Percentiles rank a stretch among this genome's conserved stretches.
Conservation (phyloP, 2,888 invertebrate species). For the Eustalomyia histrio region DNA sequence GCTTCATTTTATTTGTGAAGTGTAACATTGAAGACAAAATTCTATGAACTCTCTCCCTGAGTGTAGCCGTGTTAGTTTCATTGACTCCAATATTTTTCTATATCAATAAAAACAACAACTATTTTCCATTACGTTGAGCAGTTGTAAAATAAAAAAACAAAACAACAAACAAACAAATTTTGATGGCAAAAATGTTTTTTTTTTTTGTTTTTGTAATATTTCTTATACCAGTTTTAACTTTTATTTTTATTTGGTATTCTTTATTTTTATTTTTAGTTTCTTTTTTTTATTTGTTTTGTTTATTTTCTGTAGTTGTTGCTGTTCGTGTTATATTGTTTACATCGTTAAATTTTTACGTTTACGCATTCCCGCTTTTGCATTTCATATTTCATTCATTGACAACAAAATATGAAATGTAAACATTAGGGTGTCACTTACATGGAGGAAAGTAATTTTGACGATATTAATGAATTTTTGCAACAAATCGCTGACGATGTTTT, state of each 20-base stretch:
- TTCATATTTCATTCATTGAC: neutral
- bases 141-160: neutral
- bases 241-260: neutral
- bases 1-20: too few relatives aligned
- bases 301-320: neutral
- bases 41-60: too few relatives aligned
- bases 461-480: too few relatives aligned
- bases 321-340: neutral
- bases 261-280: neutral
- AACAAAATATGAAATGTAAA: neutral
- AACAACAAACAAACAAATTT: too few relatives aligned
- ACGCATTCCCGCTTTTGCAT: constrained; percentile 6
- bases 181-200: neutral
- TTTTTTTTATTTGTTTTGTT: neutral
- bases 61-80: too few relatives aligned
- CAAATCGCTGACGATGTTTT: too few relatives aligned
- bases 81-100: neutral
- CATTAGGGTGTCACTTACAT: neutral
- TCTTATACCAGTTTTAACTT: too few relatives aligned
- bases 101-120: neutral
- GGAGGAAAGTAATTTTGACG: neutral
- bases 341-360: constrained; percentile 4
- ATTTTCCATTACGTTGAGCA: neutral
- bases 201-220: neutral
- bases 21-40: too few relatives aligned